A percentile compares a stretch with the other conserved stretches of the same genome.
phyloP scores from a whole-genome alignment of 2,113 vertebrate genomes.

The Dipodomys merriami region DNA sequence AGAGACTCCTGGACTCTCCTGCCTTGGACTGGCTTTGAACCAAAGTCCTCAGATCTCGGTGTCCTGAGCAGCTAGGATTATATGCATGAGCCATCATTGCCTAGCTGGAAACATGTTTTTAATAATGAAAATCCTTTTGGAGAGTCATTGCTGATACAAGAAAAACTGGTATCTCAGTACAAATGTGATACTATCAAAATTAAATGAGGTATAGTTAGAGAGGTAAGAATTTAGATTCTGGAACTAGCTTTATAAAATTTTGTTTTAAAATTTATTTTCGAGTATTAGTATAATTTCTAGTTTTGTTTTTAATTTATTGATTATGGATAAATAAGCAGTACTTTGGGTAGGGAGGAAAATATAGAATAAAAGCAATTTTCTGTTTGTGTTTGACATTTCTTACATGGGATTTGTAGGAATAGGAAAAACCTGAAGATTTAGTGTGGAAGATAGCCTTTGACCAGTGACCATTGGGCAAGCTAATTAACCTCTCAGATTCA shows the following conservation, averaged over 20 bases:
- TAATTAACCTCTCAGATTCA: neutral
- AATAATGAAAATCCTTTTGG: conserved; percentile 54
- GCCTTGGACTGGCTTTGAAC: no score
- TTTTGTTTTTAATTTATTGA: conserved; percentile 23
- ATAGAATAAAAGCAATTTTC: conserved; percentile 41
- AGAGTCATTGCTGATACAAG: conserved; percentile 47
- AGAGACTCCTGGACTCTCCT: no score
- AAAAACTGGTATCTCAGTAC: conserved; percentile 38
- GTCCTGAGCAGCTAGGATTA: no score
- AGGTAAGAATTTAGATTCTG: conserved; percentile 31
- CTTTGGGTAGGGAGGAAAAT: conserved; percentile 19
- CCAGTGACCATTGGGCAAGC: neutral
- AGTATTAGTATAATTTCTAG: conserved; percentile 40
- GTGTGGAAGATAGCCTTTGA: conserved; percentile 19
- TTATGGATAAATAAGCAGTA: conserved; percentile 3
- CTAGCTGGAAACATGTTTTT: no score
- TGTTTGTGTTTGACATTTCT: conserved; percentile 35
- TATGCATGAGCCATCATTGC: no score
- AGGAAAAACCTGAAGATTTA: conserved; percentile 9
- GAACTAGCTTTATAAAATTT: conserved; percentile 23
- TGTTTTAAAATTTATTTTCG: conserved; percentile 38
- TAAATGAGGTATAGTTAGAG: neutral
- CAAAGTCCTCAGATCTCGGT: no score
- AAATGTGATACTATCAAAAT: conserved; percentile 38
- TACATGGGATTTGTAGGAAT: conserved; percentile 36